Base-by-base conservation (phyloP, 92 coral and sea anemone species). In the Palythoa grandis region DNA sequence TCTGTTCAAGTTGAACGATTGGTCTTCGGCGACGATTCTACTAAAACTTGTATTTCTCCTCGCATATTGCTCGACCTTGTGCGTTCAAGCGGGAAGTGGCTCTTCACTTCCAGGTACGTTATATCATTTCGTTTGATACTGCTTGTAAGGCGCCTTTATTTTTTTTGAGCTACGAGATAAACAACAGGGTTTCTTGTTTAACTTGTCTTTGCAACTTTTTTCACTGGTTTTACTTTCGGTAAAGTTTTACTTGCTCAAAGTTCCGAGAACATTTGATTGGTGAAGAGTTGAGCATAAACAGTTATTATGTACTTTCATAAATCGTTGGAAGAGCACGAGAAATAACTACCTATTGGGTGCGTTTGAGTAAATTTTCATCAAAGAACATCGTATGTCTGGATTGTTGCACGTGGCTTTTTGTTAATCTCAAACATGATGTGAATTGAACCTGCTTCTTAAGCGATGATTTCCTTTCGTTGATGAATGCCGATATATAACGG, bases 11-110 rank as follows among this genome's bases (percentile, higher is more conserved):
- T 25, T 69, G 47, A 37, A 24, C 40, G 61, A 23, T 80, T 29
- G 74, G 24, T 67, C 85, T 11, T 37, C 83, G 53, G 35, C 83
- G 8, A 57, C 1, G 37, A 69, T 48, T 80, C 39, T 65, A 3
- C 3, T 52, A 24, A 6, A 37, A 43, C 20, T 65, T 80, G 63
- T 67, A 61, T 80, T 80, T 57, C 23, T 65, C 14, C 50, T 79
- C 38, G 74, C 61, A 15, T 65, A 58, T 29, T 79, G 15, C 74
- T 48, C 74, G 14, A 40, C 43, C 60, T 47, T 67, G 85, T 80
- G 74, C 74, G 85, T 80, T 40, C 85, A 66, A 63, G 74, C 85
- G 85, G 66, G 65, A 66, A 80, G 58, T 17, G 19, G 85, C 22
- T 80, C 85, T 0, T 60, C 53, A 80, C 39, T 58, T 40, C 47